These are phyloP conservation scores for Scomber japonicus DNA, from an alignment of 2,113 vertebrate genomes.

Conservation along the genomic window DNA sequence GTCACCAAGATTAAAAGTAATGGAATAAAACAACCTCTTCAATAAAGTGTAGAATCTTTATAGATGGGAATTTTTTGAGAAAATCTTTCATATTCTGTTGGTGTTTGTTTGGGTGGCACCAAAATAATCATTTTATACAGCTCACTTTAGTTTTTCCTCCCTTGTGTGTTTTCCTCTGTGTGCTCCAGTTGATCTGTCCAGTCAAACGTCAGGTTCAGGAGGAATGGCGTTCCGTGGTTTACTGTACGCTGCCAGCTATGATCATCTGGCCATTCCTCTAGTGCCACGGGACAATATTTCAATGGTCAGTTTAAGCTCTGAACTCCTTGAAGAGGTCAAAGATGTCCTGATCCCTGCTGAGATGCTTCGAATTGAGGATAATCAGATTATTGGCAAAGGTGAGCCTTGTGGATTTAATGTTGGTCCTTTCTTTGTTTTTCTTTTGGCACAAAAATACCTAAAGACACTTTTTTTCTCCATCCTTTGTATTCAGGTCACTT, in stretches of 20 bases:
- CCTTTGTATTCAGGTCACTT: conserved; percentile 89
- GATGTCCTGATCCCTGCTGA: conserved; percentile 92
- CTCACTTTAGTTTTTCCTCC: background rate
- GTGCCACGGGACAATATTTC: conserved; percentile 82
- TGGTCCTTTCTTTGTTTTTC: background rate
- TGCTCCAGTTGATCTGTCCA: conserved; percentile 58
- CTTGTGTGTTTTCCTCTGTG: background rate
- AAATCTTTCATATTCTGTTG: background rate
- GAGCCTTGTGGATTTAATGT: background rate
- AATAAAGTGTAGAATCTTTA: too few species aligned
- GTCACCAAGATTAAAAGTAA: background rate
- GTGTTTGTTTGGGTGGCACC: background rate
- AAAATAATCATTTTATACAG: background rate
- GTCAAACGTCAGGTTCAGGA: conserved; percentile 50
- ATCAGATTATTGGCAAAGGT: conserved; percentile 95
- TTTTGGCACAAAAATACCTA: background rate
- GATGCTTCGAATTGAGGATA: conserved; percentile 84
- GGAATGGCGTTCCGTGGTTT: conserved; percentile 65
- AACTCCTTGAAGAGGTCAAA: conserved; percentile 93
- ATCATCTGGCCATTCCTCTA: conserved; percentile 84
- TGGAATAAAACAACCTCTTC: too few species aligned
- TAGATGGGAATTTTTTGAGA: too few species aligned
- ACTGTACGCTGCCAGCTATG: conserved; percentile 69
- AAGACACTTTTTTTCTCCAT: background rate
- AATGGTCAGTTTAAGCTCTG: conserved; percentile 83